Evolutionary conservation across 2,888 invertebrate species (phyloP).

Genomic region (Macrosoma leucophasiata): DNA sequence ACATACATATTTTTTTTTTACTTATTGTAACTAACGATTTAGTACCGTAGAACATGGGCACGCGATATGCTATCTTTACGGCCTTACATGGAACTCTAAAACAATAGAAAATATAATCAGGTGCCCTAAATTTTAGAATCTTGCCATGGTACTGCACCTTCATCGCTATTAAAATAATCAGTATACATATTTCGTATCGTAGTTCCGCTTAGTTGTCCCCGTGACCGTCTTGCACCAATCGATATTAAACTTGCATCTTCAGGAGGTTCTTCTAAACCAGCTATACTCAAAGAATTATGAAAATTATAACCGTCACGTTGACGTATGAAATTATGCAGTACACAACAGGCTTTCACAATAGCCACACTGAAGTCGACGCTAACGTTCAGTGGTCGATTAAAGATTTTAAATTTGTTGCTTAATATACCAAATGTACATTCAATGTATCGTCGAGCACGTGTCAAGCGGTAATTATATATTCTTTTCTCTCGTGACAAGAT

Average conservation of each 20-base stretch:
- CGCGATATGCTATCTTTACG: too few species aligned
- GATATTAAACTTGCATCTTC: conserved; percentile 7
- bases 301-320: conserved; percentile 10
- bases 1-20: too few species aligned
- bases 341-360: conserved; percentile 9
- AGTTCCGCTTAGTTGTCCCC: conserved; percentile 11
- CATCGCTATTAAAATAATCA: conserved; percentile 13
- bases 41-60: too few species aligned
- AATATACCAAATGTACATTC: conserved; percentile 4
- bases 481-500: conserved; percentile 13
- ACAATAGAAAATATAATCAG: conserved; percentile 5
- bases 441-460: conserved; percentile 7
- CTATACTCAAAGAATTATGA: conserved; percentile 15
- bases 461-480: conserved; percentile 11
- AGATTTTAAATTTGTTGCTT: conserved; percentile 18
- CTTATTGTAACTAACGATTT: too few species aligned
- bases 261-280: conserved; percentile 7
- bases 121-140: conserved; percentile 9
- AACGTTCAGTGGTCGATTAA: conserved; percentile 23
- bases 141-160: conserved; percentile 16
- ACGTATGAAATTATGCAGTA: conserved; percentile 8
- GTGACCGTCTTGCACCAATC: too few species aligned
- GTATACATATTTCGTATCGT: conserved; percentile 14
- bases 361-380: conserved; percentile 6
- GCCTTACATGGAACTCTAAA: too few species aligned